phyloP scores from a whole-genome alignment of 2,113 vertebrate genomes.

The Ivindomyrus marchei region DNA sequence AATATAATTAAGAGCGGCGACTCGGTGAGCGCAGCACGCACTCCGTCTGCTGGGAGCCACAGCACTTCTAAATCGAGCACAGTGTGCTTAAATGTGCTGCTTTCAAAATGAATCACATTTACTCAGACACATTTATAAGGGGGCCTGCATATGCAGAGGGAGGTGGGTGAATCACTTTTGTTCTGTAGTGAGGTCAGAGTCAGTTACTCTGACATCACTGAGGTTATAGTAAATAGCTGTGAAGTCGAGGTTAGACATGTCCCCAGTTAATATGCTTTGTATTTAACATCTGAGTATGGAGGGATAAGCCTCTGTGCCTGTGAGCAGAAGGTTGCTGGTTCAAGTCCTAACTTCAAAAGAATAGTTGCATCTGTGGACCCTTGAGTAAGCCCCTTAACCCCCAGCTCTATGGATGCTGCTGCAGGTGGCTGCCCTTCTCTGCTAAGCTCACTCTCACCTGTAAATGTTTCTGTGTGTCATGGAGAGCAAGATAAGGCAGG shows the following conservation, averaged over 20 bases:
- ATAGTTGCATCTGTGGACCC: background rate
- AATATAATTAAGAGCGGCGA: background rate
- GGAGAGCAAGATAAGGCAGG: background rate
- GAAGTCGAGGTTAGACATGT: background rate
- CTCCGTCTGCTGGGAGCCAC: background rate
- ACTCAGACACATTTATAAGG: background rate
- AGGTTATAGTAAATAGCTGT: background rate
- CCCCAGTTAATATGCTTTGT: background rate
- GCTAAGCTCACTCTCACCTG: background rate
- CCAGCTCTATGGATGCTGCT: background rate
- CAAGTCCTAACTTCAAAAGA: background rate
- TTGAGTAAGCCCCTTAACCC: background rate
- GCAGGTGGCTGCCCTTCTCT: background rate
- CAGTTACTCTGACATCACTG: background rate
- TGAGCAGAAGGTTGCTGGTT: background rate
- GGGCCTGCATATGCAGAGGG: background rate
- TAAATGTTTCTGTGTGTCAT: background rate
- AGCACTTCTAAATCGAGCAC: background rate
- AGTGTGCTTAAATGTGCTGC: background rate
- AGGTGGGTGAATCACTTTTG: background rate
- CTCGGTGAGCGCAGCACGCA: background rate
- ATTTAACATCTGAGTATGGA: background rate
- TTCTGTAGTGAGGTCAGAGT: background rate
- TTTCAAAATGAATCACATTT: constrained; percentile 1
- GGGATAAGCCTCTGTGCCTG: background rate